Evolutionary conservation across 2,113 vertebrate species (phyloP).

Genomic region (Spheniscus mendiculus): DNA sequence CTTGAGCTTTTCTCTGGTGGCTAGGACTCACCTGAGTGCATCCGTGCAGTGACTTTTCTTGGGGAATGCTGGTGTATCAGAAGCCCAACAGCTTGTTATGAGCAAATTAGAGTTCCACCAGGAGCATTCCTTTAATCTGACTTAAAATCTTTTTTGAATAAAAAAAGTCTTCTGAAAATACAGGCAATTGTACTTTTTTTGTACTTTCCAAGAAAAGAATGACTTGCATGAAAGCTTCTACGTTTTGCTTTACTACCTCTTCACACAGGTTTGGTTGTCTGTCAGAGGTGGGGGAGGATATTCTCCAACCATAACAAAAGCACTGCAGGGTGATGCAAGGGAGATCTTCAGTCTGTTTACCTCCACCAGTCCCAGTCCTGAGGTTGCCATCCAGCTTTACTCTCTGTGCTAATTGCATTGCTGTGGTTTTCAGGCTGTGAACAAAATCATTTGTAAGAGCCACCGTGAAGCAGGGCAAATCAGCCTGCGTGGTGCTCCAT

Average conservation of each 20-base stretch:
- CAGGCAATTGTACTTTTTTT: neutral
- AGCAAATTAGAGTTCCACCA: neutral
- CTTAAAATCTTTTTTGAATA: neutral
- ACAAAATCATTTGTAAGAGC: neutral
- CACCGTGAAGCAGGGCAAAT: neutral
- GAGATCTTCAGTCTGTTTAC: neutral
- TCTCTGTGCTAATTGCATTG: neutral
- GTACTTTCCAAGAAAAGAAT: neutral
- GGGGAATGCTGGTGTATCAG: accelerated
- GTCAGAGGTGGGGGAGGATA: neutral
- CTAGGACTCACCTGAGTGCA: neutral
- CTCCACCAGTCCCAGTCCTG: neutral
- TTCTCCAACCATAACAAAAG: neutral
- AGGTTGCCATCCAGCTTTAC: neutral
- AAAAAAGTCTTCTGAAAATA: neutral
- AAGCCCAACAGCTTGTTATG: neutral
- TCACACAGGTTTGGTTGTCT: neutral
- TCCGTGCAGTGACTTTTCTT: neutral
- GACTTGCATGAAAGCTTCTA: neutral
- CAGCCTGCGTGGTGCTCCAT: neutral
- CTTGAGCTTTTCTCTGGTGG: neutral
- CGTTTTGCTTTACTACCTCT: neutral
- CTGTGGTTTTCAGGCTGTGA: neutral
- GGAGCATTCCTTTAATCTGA: neutral
- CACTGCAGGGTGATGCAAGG: neutral